phyloP scores from a whole-genome alignment of 2,797 vertebrate genomes.

The Microhierax caerulescens region DNA sequence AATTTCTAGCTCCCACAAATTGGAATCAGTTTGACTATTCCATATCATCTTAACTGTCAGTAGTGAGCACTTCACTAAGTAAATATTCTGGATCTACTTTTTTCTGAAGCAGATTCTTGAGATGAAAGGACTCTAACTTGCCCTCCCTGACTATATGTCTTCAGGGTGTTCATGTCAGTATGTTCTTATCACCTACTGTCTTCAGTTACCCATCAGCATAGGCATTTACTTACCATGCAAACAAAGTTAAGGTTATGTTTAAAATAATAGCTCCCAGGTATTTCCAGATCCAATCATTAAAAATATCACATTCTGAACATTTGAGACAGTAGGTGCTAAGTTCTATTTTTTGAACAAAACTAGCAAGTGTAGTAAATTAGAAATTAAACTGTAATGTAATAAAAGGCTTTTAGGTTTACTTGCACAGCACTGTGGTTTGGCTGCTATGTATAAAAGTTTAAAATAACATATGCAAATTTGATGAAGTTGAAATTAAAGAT shows the following conservation, averaged over 20 bases:
- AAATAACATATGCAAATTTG: constrained; percentile 71
- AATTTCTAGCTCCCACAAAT: background rate
- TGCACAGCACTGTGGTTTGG: background rate
- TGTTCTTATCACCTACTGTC: background rate
- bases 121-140: background rate
- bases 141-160: background rate
- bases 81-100: background rate
- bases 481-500: constrained; percentile 59
- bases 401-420: constrained; percentile 46
- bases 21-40: background rate
- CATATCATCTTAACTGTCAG: background rate
- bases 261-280: constrained; percentile 41
- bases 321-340: constrained; percentile 41
- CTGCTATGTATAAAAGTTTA: constrained; percentile 67
- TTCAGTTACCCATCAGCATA: constrained; percentile 9
- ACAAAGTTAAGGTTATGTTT: constrained; percentile 41
- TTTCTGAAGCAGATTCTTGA: background rate
- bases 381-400: constrained; percentile 54
- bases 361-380: constrained; percentile 21
- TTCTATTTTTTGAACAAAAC: too few species aligned
- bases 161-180: background rate
- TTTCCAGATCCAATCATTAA: constrained; percentile 33
- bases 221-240: constrained; percentile 1
- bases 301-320: constrained; percentile 32
- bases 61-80: background rate